Evolutionary conservation across 2,888 invertebrate species (phyloP).

Genomic region (Eudasyphora cyanicolor): DNA sequence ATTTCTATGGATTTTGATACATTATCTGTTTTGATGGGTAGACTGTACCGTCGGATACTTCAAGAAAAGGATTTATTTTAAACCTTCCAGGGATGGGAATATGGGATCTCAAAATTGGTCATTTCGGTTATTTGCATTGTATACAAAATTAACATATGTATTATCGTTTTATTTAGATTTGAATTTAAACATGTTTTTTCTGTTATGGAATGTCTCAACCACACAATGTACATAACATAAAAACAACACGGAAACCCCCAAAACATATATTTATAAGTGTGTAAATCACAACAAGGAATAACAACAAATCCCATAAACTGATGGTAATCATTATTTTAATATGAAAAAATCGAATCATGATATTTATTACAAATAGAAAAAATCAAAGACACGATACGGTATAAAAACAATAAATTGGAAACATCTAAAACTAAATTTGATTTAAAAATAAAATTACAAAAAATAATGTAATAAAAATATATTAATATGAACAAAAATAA

Average conservation of each 20-base stretch:
- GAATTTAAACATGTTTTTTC: too few relatives aligned
- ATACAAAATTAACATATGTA: too few relatives aligned
- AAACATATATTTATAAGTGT: not conserved
- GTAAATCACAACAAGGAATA: not conserved
- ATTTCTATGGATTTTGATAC: too few relatives aligned
- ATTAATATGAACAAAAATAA: slow-evolving; percentile 28
- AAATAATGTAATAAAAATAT: slow-evolving; percentile 8
- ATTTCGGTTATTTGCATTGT: too few relatives aligned
- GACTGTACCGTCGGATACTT: too few relatives aligned
- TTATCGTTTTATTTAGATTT: too few relatives aligned
- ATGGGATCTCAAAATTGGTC: too few relatives aligned
- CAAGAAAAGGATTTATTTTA: too few relatives aligned
- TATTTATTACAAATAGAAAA: not conserved
- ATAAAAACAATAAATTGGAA: slow-evolving; percentile 44
- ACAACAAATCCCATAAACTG: not conserved
- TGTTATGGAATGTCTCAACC: too few relatives aligned
- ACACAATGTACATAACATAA: not conserved
- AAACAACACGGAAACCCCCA: not conserved
- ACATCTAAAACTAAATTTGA: slow-evolving; percentile 41
- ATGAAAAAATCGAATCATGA: not conserved
- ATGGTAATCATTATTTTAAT: not conserved
- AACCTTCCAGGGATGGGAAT: too few relatives aligned
- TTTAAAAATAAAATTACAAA: slow-evolving; percentile 21
- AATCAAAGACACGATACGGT: not conserved
- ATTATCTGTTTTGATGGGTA: too few relatives aligned